A percentile compares a stretch with the other conserved stretches of the same genome.
phyloP scores from a whole-genome alignment of 2,113 vertebrate species.

The Artemisiospiza belli region DNA sequence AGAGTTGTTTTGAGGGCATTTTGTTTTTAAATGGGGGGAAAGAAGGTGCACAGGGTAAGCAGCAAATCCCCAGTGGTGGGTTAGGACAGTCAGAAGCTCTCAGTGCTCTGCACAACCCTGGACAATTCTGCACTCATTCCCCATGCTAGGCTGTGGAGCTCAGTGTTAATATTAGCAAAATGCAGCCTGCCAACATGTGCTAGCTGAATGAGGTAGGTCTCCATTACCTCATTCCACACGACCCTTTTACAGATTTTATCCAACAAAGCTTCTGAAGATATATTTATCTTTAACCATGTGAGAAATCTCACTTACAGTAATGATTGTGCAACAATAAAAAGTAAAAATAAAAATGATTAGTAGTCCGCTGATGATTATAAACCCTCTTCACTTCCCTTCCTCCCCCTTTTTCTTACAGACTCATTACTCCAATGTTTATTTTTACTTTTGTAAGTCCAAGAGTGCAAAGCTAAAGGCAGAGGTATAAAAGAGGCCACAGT shows the following conservation, averaged over 20 bases:
- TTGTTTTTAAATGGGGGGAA: neutral
- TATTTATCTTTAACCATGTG: constrained; percentile 45
- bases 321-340: constrained; percentile 40
- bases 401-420: neutral
- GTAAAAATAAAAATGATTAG: constrained; percentile 54
- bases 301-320: constrained; percentile 44
- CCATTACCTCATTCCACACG: constrained; percentile 42
- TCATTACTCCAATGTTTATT: constrained; percentile 29
- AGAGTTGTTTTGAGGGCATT: neutral
- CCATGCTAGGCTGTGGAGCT: neutral
- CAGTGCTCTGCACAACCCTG: neutral
- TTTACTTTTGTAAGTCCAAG: constrained; percentile 28
- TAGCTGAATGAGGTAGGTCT: constrained; percentile 45
- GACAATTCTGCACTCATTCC: neutral
- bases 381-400: neutral
- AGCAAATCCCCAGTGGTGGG: neutral
- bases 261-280: constrained; percentile 37
- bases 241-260: constrained; percentile 30
- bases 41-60: neutral
- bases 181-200: constrained; percentile 21
- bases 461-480: constrained; percentile 7
- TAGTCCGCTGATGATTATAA: neutral
- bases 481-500: neutral
- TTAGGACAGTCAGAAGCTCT: neutral
- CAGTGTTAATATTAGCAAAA: neutral